Evolutionary conservation across 2,113 vertebrate species (phyloP).

Genomic region (Coreoperca whiteheadi): DNA sequence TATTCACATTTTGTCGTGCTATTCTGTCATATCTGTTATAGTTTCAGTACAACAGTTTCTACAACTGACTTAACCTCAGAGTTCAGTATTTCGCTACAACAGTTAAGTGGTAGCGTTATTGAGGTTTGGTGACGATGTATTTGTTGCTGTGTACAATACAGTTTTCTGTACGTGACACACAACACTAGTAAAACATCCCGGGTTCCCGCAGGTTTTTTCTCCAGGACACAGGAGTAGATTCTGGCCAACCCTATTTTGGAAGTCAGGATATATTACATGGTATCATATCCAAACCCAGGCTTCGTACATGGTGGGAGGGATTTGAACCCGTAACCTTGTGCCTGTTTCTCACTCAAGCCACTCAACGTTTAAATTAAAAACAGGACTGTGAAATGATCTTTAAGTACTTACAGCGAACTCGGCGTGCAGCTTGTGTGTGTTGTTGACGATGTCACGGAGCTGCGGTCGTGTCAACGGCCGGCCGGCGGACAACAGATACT

Average conservation of each 20-base stretch:
- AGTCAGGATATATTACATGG: background rate
- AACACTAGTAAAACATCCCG: too few relatives aligned
- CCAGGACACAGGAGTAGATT: too few relatives aligned
- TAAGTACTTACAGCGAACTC: slow-evolving; percentile 90
- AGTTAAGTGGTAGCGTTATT: too few relatives aligned
- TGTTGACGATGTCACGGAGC: slow-evolving; percentile 85
- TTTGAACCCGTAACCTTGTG: background rate
- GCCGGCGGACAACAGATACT: slow-evolving; percentile 91
- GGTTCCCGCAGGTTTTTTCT: too few relatives aligned
- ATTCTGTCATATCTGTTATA: too few relatives aligned
- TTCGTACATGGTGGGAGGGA: background rate
- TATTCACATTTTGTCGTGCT: too few relatives aligned
- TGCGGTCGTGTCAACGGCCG: slow-evolving; percentile 88
- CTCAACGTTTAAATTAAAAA: background rate
- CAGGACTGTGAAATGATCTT: background rate
- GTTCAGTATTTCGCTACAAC: too few relatives aligned
- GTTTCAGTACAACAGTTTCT: too few relatives aligned
- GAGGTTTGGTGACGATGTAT: too few relatives aligned
- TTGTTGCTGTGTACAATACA: too few relatives aligned
- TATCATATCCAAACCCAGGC: background rate
- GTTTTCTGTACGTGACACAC: too few relatives aligned
- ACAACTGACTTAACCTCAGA: too few relatives aligned
- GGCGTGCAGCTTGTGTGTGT: slow-evolving; percentile 90
- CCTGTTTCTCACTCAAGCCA: background rate
- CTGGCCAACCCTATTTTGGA: background rate